Evolutionary conservation across 2,797 vertebrate species (phyloP).

Genomic region (Cryptoprocta ferox): DNA sequence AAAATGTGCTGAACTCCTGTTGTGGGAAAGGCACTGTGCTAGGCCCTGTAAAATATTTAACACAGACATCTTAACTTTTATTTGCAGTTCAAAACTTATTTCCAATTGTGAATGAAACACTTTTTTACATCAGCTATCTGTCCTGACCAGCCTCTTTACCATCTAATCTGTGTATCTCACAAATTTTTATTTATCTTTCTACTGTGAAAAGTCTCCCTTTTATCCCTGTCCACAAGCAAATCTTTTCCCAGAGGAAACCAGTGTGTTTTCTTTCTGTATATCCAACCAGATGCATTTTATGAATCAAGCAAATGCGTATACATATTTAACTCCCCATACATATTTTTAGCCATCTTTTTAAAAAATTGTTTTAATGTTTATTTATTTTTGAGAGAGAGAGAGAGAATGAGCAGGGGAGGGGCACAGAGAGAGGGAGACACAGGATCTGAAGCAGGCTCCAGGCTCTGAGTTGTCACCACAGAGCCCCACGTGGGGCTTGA

Average conservation of each 20-base stretch:
- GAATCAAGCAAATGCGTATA: conserved; percentile 5
- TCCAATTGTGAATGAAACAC: neutral
- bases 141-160: neutral
- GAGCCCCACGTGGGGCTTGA: too few relatives aligned
- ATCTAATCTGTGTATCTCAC: neutral
- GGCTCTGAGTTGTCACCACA: too few relatives aligned
- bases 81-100: conserved; percentile 52
- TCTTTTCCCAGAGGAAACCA: neutral
- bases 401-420: too few relatives aligned
- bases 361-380: too few relatives aligned
- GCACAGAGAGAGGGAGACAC: too few relatives aligned
- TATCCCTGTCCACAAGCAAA: neutral
- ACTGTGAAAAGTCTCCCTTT: neutral
- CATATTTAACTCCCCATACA: neutral
- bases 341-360: neutral
- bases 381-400: too few relatives aligned
- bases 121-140: neutral
- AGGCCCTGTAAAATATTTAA: conserved; percentile 19
- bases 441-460: too few relatives aligned
- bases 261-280: neutral
- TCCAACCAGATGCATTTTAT: conserved; percentile 24
- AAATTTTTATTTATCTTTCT: conserved; percentile 32
- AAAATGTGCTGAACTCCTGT: neutral
- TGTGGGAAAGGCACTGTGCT: neutral
- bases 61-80: neutral